These are phyloP conservation scores for Axis porcinus DNA, from an alignment of 2,113 vertebrate genomes.

Conservation along the genomic window DNA sequence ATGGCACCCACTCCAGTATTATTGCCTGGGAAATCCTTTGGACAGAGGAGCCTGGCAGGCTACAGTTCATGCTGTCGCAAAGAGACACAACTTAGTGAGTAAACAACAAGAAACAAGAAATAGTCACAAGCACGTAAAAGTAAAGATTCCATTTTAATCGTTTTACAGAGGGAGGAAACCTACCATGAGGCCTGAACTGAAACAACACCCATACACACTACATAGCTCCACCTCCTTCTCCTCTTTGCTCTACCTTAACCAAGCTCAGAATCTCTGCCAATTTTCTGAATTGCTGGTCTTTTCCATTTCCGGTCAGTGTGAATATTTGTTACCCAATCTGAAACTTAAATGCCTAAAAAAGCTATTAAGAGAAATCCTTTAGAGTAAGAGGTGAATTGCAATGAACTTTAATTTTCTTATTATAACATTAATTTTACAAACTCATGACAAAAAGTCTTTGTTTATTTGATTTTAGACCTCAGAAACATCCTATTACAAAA, in stretches of 20 bases:
- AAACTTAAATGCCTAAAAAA: neutral
- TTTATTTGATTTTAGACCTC: slow-evolving; percentile 54
- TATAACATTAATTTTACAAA: slow-evolving; percentile 49
- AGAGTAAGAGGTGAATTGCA: neutral
- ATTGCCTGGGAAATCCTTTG: neutral
- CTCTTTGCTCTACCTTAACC: neutral
- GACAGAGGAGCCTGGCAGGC: neutral
- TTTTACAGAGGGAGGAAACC: neutral
- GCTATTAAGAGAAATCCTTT: neutral
- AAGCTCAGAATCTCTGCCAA: neutral
- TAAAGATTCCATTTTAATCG: slow-evolving; percentile 6
- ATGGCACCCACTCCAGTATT: neutral
- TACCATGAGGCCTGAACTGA: neutral
- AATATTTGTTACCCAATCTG: slow-evolving; percentile 1
- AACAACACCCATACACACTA: neutral
- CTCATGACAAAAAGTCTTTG: slow-evolving; percentile 5
- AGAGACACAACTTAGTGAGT: neutral
- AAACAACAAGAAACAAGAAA: neutral
- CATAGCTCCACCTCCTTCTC: neutral
- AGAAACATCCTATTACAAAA: slow-evolving; percentile 41
- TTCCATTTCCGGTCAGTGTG: neutral
- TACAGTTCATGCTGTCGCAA: neutral
- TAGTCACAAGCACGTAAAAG: neutral
- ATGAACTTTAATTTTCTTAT: slow-evolving; percentile 18
- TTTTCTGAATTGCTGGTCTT: slow-evolving; percentile 32